A percentile compares a stretch with the other conserved stretches of the same genome.
Conservation (phyloP, 2,888 invertebrate species). For the Plemyria rubiginata region DNA sequence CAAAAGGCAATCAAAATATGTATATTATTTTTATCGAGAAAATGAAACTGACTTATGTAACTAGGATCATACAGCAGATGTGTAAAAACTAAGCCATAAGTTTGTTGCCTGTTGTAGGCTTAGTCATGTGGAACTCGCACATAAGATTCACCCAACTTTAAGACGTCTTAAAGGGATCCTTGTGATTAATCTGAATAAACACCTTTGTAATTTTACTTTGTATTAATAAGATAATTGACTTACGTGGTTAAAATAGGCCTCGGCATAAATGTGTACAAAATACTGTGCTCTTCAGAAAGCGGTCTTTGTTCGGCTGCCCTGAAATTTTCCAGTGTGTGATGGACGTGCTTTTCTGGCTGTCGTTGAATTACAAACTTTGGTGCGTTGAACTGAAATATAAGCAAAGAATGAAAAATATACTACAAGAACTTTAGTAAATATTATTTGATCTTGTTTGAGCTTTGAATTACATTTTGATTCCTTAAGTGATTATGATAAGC, state of each 20-base stretch:
- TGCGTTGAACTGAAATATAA: constrained; percentile 17
- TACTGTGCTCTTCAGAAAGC: constrained; percentile 11
- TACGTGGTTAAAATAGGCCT: constrained; percentile 19
- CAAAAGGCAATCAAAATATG: too few species aligned
- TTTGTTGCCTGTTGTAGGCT: too few species aligned
- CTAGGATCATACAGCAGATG: too few species aligned
- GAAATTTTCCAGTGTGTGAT: neutral
- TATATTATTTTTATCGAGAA: too few species aligned
- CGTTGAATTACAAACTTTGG: constrained; percentile 16
- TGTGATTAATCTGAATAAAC: too few species aligned
- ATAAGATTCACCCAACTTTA: too few species aligned
- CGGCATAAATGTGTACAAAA: constrained; percentile 13
- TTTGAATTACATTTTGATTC: constrained; percentile 38
- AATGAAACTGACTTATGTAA: too few species aligned
- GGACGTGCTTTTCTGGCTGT: constrained; percentile 9
- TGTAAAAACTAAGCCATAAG: too few species aligned
- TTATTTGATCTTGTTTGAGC: neutral
- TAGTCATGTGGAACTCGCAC: too few species aligned
- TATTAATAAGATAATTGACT: constrained; percentile 5
- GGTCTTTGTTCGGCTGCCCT: constrained; percentile 16
- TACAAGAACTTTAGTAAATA: neutral
- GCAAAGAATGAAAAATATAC: neutral
- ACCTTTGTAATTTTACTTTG: too few species aligned
- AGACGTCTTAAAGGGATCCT: too few species aligned
- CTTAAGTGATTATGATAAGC: constrained; percentile 34